Evolutionary conservation across 2,797 vertebrate species (phyloP).

Genomic region (Schizopygopsis pylzovi): DNA sequence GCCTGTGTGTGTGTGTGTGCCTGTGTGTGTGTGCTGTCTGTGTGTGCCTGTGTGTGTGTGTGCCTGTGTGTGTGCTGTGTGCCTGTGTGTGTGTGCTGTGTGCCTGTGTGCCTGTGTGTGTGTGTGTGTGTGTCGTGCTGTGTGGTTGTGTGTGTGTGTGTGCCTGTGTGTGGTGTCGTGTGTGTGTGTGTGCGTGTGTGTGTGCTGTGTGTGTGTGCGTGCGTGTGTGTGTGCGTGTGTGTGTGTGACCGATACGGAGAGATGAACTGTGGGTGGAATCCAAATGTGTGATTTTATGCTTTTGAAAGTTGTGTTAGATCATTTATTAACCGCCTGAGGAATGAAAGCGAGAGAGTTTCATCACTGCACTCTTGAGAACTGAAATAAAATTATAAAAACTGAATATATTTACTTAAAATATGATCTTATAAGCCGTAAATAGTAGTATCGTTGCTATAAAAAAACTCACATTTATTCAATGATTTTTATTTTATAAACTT

Average conservation of each 20-base stretch:
- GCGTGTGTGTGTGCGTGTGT: neutral
- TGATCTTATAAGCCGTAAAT: neutral
- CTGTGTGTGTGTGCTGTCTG: too few species aligned
- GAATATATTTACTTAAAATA: neutral
- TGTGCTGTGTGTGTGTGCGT: too few species aligned
- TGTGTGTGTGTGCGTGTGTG: too few species aligned
- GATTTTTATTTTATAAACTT: neutral
- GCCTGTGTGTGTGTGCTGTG: too few species aligned
- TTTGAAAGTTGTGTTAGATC: constrained; percentile 39
- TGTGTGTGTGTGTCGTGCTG: too few species aligned
- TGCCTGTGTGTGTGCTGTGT: too few species aligned
- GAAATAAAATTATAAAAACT: neutral
- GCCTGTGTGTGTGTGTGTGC: too few species aligned
- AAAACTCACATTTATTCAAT: neutral
- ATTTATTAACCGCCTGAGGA: constrained; percentile 26
- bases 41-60: too few species aligned
- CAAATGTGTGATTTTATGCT: constrained; percentile 43
- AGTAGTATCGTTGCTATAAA: neutral
- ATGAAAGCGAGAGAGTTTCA: neutral
- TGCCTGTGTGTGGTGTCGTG: too few species aligned
- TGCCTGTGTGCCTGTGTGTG: too few species aligned
- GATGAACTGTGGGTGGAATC: constrained; percentile 23
- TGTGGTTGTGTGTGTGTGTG: too few species aligned
- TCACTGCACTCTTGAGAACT: neutral
- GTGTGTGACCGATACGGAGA: neutral